Evolutionary conservation across 2,113 vertebrate genomes (phyloP), one percentile per base, ranked within the genome.

Genomic region (Phalacrocorax carbo): DNA sequence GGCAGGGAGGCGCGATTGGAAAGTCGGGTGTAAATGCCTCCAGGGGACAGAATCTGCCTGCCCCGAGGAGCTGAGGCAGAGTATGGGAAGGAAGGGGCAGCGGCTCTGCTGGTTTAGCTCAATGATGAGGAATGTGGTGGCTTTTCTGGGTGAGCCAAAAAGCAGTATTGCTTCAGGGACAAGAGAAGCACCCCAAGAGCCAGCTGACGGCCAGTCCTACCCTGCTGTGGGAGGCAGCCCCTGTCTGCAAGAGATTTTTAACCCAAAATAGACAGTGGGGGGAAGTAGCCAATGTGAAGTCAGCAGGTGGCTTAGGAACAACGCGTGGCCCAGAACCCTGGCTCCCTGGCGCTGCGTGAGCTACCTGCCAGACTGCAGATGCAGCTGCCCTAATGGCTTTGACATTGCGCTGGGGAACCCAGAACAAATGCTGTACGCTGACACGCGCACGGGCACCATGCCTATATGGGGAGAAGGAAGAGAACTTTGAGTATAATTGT

Each of bases 1-100:
- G 95, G 84, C 91, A 79, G 83, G 88, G 96, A 75, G 58, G 38
- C 76, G 57, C 82, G 60, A 58, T 86, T 80, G 65, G 86, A 15
- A 93, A 93, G 51, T 38, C 1, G 32, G 60, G 84, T 22, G 4
- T 89, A 78, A 97, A 93, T 75, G 88, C 64, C 27, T 77, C n/a
- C 32, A 29, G 83, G 81, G 66, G 30, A 58, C 25, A 27, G 52
- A 70, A 64, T 75, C 69, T n/a, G 42, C 34, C 79, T 86, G 64
- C 71, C 87, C 65, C 0, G 17, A 68, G 87, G 72, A 60, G 77
- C 93, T 36, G 69, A 72, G 75, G 83, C 48, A 0, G 44, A 76
- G 65, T 10, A 55, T 26, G 68, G 52, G 83, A 73, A 83, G 62
- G 62, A 92, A 65, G 26, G 64, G 82, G 25, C 82, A 82, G 32